Conservation (phyloP, 1,140 invertebrate genomes). For the Solen grandis region DNA sequence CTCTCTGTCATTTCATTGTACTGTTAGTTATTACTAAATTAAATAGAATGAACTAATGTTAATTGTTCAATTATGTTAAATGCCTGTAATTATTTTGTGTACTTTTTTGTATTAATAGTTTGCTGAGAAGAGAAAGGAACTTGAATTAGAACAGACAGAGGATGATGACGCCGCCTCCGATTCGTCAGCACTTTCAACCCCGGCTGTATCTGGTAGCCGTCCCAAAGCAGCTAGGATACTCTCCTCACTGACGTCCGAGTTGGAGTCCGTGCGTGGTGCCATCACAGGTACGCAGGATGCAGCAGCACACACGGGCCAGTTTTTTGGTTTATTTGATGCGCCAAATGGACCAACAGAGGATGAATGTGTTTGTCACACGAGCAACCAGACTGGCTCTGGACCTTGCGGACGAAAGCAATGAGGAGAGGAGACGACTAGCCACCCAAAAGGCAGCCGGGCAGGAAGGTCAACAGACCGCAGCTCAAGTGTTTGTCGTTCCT, state of each 20-base stretch:
- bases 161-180: constrained; percentile 31
- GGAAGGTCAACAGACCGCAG: constrained; percentile 17
- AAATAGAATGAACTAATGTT: too few species aligned
- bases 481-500: constrained; percentile 13
- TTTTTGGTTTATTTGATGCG: constrained; percentile 35
- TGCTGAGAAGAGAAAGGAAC: constrained; percentile 28
- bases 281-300: constrained; percentile 19
- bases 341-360: constrained; percentile 29
- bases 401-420: constrained; percentile 16
- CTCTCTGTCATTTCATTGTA: neutral
- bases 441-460: constrained; percentile 14
- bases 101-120: constrained; percentile 11
- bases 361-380: constrained; percentile 41
- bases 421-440: constrained; percentile 21
- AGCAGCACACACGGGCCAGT: constrained; percentile 19
- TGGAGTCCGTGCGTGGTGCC: constrained; percentile 40
- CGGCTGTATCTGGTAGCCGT: neutral
- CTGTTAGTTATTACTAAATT: too few species aligned
- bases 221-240: constrained; percentile 34
- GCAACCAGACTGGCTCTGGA: constrained; percentile 22
- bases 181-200: constrained; percentile 21
- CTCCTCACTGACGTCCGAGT: constrained; percentile 41
- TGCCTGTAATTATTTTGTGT: neutral
- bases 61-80: constrained; percentile 18
- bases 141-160: constrained; percentile 9